These are phyloP conservation scores for Rhagologus leucostigma DNA, from an alignment of 2,113 vertebrate genomes.

Conservation along the genomic window DNA sequence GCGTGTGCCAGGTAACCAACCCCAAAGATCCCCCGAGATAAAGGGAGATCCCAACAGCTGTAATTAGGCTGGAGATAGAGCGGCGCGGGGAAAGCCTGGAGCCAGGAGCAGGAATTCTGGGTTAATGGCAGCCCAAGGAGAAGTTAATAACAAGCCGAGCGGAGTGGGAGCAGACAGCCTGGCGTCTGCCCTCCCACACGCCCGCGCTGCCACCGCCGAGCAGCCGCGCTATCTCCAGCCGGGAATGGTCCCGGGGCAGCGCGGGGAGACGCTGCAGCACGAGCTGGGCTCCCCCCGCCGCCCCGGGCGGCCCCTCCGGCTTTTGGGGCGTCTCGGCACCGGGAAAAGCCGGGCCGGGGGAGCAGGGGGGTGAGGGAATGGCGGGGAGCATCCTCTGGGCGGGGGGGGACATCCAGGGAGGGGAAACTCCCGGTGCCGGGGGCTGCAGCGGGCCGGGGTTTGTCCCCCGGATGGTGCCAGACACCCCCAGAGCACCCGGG, in stretches of 20 bases:
- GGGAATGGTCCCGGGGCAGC: not conserved
- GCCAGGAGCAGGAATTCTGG: conserved; percentile 60
- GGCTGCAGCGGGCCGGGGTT: not conserved
- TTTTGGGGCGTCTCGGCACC: not conserved
- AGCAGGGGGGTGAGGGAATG: not conserved
- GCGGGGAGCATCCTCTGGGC: not conserved
- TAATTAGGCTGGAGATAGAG: conserved; percentile 65
- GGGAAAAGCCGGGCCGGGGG: not conserved
- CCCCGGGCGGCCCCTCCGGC: not conserved
- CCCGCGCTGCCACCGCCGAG: conserved; percentile 17
- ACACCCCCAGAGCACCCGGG: rapidly evolving
- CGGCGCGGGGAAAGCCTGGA: conserved; percentile 52
- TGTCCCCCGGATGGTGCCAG: not conserved
- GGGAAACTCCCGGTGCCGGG: not conserved
- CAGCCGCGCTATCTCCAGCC: not conserved
- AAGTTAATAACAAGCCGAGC: conserved; percentile 70
- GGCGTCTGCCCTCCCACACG: conserved; percentile 71
- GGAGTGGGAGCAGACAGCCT: conserved; percentile 64
- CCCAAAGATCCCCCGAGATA: conserved; percentile 49
- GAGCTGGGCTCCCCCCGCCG: not conserved
- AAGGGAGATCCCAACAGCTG: conserved; percentile 63
- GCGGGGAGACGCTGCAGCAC: not conserved
- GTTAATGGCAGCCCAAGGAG: conserved; percentile 65
- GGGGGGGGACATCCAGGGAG: rapidly evolving
- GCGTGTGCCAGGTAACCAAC: conserved; percentile 56